Evolutionary conservation across 2,113 vertebrate species (phyloP).

Genomic region (Himantopus leucocephalus): DNA sequence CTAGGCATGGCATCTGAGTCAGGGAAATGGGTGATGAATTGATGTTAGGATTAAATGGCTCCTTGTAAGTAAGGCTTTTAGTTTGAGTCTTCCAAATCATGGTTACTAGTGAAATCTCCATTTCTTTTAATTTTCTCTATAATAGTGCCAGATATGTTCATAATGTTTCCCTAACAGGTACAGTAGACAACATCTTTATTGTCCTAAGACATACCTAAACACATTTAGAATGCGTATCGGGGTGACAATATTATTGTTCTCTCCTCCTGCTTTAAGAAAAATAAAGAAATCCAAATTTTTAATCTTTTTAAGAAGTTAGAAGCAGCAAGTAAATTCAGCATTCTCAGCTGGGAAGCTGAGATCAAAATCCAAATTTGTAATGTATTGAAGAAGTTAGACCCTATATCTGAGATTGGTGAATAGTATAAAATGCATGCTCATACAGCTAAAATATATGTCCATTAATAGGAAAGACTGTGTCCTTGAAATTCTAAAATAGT

Average conservation of each 20-base stretch:
- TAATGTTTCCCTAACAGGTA: not conserved
- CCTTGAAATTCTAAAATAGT: not conserved
- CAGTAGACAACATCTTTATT: not conserved
- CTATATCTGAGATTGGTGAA: not conserved
- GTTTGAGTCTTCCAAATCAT: not conserved
- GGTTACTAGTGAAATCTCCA: not conserved
- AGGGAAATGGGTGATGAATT: not conserved
- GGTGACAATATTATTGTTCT: not conserved
- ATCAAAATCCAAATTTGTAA: not conserved
- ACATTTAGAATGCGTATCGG: fast-evolving
- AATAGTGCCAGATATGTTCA: not conserved
- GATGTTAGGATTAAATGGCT: not conserved
- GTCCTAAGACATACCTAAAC: not conserved
- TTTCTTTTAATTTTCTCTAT: not conserved
- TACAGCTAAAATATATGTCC: not conserved
- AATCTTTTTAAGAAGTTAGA: not conserved
- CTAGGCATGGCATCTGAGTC: not conserved
- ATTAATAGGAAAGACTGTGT: not conserved
- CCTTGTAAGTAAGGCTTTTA: not conserved
- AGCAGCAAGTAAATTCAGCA: not conserved
- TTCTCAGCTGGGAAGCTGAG: not conserved
- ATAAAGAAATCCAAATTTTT: not conserved
- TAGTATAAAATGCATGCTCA: not conserved
- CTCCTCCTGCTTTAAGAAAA: not conserved
- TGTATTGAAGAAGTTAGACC: not conserved